Base-by-base conservation (phyloP, 1,140 invertebrate species). In the Nixonia krombeini region DNA sequence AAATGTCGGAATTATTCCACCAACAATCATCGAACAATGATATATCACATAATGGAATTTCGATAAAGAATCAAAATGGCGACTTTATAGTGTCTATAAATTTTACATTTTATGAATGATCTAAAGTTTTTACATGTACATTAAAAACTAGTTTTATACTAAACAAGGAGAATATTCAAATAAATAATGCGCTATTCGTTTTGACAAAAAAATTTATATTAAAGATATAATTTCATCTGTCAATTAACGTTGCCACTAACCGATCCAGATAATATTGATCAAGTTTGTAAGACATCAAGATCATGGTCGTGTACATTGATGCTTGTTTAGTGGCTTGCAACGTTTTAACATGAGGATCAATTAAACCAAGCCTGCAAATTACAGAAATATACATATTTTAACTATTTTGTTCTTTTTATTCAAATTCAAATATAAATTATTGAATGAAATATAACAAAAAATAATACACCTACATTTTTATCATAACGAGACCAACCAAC, bases 231-330 rank as follows among this genome's bases (percentile, higher is more conserved):
- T 21, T 3, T 21, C 6, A 3, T 6, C 52, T 51, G 18, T 57
- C 59, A 9, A 65, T 69, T 21, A 76, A 35, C 2, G 74, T 69
- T 8, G 29, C 46, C 10, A 82, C 44, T 35, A 86, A 51, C 49
- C 61, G 74, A 17, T 86, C 78, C 12, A 87, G 70, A 59, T 87
- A 86, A 69, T 69, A 66, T 31, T 77, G 52, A 61, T 86, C 79
- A 25, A 85, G 59, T 63, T 85, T 79, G 26, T 85, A 87, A 3
- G 82, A 79, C 63, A 83, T 78, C 13, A 86, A 61, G 57, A 86
- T 84, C 78, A 86, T 81, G 12, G 81, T 78, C 15, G 72, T 70
- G 26, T 84, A 81, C 65, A 80, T 79, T 2, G 56, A 68, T n/a
- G 79, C 77, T 64, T 82, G 73, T 38, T 80, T 78, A 1, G 65